Conservation (phyloP, 2,113 vertebrate genomes). For the Antennarius striatus region DNA sequence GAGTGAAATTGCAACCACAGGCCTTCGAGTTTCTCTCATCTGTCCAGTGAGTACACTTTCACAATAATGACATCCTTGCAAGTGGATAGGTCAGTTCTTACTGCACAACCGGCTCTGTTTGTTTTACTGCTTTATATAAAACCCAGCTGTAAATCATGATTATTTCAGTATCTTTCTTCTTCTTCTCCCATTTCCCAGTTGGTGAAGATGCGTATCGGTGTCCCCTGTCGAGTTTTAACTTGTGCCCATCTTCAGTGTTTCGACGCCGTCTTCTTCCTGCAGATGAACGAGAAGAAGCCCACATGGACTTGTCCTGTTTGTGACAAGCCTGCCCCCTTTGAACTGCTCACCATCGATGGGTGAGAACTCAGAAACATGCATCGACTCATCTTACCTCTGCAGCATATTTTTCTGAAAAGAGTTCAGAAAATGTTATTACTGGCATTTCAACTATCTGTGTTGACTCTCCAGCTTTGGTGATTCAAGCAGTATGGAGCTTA, state of each 20-base stretch:
- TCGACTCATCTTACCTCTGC: neutral
- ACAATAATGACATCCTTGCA: neutral
- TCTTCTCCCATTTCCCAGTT: conserved; percentile 77
- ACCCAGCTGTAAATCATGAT: neutral
- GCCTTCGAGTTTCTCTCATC: conserved; percentile 95
- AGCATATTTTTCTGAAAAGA: conserved; percentile 11
- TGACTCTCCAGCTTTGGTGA: neutral
- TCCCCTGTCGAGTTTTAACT: conserved; percentile 94
- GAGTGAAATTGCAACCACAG: conserved; percentile 97
- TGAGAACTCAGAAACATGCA: conserved; percentile 66
- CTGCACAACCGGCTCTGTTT: neutral
- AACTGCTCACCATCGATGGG: conserved; percentile 97
- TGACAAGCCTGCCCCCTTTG: conserved; percentile 95
- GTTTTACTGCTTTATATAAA: neutral
- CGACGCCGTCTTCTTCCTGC: conserved; percentile 97
- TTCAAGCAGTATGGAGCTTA: conserved; percentile 2
- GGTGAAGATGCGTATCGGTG: conserved; percentile 97
- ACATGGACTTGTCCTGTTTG: conserved; percentile 98
- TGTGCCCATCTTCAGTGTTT: conserved; percentile 98
- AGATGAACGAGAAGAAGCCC: conserved; percentile 99
- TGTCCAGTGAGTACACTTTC: conserved; percentile 87
- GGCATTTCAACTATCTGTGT: neutral
- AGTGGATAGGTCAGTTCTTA: too few relatives aligned
- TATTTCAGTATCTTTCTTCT: neutral
- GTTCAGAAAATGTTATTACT: neutral